Evolutionary conservation across 2,797 vertebrate species (phyloP), one percentile per base, ranked within the genome.

Genomic region (Notolabrus celidotus): DNA sequence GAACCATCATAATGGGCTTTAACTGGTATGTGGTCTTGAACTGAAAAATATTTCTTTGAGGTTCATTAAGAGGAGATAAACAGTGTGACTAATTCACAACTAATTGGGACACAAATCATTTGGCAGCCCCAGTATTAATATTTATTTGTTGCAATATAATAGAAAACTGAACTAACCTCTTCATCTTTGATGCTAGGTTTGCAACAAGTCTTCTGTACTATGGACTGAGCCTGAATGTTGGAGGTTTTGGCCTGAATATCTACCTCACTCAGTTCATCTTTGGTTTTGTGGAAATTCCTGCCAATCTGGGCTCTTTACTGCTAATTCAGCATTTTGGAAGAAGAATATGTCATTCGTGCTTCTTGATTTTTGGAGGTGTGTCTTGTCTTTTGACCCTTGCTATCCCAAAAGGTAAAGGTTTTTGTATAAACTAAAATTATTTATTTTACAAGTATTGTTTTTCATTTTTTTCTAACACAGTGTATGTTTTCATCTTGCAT

Each of bases 221-320:
- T 0, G 96, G 96, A 8, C 83, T 99, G 74, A 93, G 95, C 64
- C 86, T 98, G 60, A 96, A 96, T 0, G 95, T 98, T 41, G 95
- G 95, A 0, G 93, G 85, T 62, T 98, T 99, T 19, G 97, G 97
- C 14, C 64, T 97, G 90, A 88, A 97, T 83, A 95, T 98, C 89
- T 97, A 98, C 88, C 89, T 99, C 82, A 98, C 96, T 0, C 96
- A 99, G 86, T 89, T 97, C 3, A 89, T 97, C 7, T 99, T 99
- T 17, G 96, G 95, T 19, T 16, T 90, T 0, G 95, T 94, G 4
- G 96, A 98, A 80, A 22, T 97, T 14, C 95, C 95, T 0, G 94
- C 94, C 3, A 93, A 95, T 5, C 7, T 92, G 20, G 77, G 81
- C 22, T 89, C 86, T 72, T 88, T 95, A 85, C 91, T 91, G 14